These are phyloP conservation scores for Tadarida brasiliensis DNA, from an alignment of 2,797 vertebrate species.

Conservation along the genomic window DNA sequence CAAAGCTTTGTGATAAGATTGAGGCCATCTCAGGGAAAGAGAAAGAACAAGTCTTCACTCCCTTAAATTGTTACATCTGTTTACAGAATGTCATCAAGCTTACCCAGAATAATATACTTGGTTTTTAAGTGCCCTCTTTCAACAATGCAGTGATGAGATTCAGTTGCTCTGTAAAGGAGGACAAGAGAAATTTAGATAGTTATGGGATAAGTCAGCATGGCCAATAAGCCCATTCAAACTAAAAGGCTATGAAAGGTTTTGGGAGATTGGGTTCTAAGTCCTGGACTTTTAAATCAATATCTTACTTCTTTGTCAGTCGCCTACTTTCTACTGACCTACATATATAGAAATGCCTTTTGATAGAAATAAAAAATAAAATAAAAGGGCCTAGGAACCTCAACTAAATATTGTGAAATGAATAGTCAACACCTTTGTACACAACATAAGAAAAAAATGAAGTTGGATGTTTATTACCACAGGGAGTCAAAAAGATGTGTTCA, in stretches of 20 bases:
- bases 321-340: slow-evolving; percentile 92
- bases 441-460: slow-evolving; percentile 87
- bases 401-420: slow-evolving; percentile 91
- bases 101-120: background rate
- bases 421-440: slow-evolving; percentile 87
- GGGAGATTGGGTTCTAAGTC: slow-evolving; percentile 93
- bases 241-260: slow-evolving; percentile 93
- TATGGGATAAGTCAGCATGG: slow-evolving; percentile 94
- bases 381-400: slow-evolving; percentile 85
- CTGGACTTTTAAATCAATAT: slow-evolving; percentile 93
- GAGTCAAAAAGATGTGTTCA: slow-evolving; percentile 87
- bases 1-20: background rate
- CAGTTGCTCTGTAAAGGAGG: slow-evolving; percentile 95
- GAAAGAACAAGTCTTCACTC: background rate
- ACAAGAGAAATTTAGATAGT: slow-evolving; percentile 94
- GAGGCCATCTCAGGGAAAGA: background rate
- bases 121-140: slow-evolving; percentile 91
- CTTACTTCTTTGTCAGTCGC: slow-evolving; percentile 92
- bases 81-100: background rate
- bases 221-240: slow-evolving; percentile 93
- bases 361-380: slow-evolving; percentile 87
- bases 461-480: slow-evolving; percentile 79
- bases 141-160: slow-evolving; percentile 94
- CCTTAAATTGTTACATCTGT: background rate
- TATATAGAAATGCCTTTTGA: slow-evolving; percentile 86